A percentile compares a stretch with the other conserved stretches of the same genome.
These are phyloP conservation scores for Euura lappo DNA, from an alignment of 1,140 invertebrate genomes.

Conservation along the genomic window DNA sequence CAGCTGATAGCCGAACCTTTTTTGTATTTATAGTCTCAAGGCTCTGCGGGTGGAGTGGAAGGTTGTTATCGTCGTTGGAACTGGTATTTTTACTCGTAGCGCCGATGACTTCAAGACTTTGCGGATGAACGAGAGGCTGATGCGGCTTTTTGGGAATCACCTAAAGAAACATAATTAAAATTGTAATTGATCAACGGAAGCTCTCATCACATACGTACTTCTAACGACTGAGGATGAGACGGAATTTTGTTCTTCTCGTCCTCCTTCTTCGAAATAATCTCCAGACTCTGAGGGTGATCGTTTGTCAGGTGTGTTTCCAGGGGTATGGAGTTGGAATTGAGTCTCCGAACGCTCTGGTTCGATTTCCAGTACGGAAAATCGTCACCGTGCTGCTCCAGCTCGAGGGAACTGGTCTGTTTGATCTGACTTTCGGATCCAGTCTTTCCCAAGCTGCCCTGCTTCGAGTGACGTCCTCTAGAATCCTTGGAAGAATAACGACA, in stretches of 20 bases:
- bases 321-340: slow-evolving; percentile 50
- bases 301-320: slow-evolving; percentile 49
- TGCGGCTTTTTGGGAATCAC: slow-evolving; percentile 55
- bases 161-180: slow-evolving; percentile 25
- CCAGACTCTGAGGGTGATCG: slow-evolving; percentile 56
- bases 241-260: slow-evolving; percentile 59
- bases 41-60: slow-evolving; percentile 58
- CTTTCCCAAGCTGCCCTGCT: slow-evolving; percentile 51
- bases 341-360: slow-evolving; percentile 47
- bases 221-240: slow-evolving; percentile 56
- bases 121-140: slow-evolving; percentile 54
- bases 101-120: slow-evolving; percentile 58
- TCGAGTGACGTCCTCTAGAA: slow-evolving; percentile 49
- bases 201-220: slow-evolving; percentile 35
- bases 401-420: slow-evolving; percentile 55
- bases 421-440: slow-evolving; percentile 58
- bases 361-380: slow-evolving; percentile 55
- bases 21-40: slow-evolving; percentile 58
- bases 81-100: slow-evolving; percentile 54
- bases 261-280: slow-evolving; percentile 56
- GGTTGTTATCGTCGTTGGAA: slow-evolving; percentile 57
- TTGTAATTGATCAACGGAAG: too few relatives aligned
- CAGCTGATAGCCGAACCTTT: slow-evolving; percentile 37
- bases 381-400: slow-evolving; percentile 48
- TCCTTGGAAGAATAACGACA: slow-evolving; percentile 53